Conservation (phyloP, 2,113 vertebrate species). For the Carlito syrichta region DNA sequence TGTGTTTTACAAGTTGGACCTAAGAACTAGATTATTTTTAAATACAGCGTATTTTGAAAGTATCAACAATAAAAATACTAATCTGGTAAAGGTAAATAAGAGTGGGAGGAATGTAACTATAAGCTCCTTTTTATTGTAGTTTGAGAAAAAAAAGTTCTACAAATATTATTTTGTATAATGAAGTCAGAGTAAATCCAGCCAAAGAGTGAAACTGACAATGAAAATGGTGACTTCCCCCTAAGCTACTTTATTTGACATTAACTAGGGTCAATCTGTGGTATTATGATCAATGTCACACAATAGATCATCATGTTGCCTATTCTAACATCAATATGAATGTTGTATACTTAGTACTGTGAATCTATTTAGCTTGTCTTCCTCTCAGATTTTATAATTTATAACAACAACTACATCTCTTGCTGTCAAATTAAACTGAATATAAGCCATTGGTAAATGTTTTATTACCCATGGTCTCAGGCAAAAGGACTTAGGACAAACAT, state of each 20-base stretch:
- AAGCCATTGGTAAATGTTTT: neutral
- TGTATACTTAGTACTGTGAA: neutral
- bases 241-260: neutral
- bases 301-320: neutral
- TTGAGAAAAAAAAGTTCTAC: neutral
- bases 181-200: neutral
- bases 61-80: neutral
- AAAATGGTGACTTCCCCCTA: neutral
- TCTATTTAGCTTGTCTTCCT: neutral
- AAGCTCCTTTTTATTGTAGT: neutral
- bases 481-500: neutral
- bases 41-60: neutral
- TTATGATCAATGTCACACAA: neutral
- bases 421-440: neutral
- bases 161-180: neutral
- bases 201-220: neutral
- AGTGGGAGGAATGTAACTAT: neutral
- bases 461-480: neutral
- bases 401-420: neutral
- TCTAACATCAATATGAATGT: neutral
- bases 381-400: neutral
- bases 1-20: neutral
- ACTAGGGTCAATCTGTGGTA: neutral
- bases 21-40: neutral
- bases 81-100: neutral